phyloP scores from a whole-genome alignment of 2,888 invertebrate species.

The Terebella lapidaria region DNA sequence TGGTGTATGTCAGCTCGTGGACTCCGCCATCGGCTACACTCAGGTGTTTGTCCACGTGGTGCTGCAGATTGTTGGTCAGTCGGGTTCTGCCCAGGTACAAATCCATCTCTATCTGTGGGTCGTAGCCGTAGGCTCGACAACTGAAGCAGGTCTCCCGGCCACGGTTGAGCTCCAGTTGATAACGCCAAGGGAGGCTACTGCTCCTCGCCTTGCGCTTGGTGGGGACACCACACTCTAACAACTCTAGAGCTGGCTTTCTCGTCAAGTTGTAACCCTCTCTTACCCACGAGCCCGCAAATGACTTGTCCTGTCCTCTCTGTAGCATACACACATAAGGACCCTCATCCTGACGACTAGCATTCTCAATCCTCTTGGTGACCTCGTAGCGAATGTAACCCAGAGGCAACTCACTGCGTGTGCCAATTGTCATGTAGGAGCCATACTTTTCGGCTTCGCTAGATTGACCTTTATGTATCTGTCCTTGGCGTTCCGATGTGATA shows the following conservation, averaged over 20 bases:
- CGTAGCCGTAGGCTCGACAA: conserved; percentile 3
- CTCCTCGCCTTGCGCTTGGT: background rate
- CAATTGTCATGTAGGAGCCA: conserved; percentile 9
- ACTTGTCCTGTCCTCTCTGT: conserved; percentile 9
- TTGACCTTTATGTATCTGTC: conserved; percentile 13
- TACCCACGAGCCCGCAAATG: conserved; percentile 15
- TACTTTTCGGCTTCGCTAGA: conserved; percentile 12
- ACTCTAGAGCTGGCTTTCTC: background rate
- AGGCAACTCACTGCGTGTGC: background rate
- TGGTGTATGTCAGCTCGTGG: conserved; percentile 1
- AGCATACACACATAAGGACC: conserved; percentile 14
- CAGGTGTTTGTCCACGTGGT: conserved; percentile 2
- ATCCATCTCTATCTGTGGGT: background rate
- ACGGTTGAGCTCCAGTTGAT: background rate
- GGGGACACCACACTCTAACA: background rate
- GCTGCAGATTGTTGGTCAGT: background rate
- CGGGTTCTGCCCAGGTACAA: background rate
- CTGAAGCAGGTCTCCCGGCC: background rate
- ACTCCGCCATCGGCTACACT: conserved; percentile 9
- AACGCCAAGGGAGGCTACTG: background rate
- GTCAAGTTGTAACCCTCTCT: conserved; percentile 2
- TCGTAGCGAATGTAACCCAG: conserved; percentile 5
- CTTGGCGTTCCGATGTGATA: conserved; percentile 6
- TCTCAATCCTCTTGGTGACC: conserved; percentile 6
- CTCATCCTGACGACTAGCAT: conserved; percentile 14